These are phyloP conservation scores for Pterostichus niger DNA, from an alignment of 2,888 invertebrate genomes.

Conservation along the genomic window DNA sequence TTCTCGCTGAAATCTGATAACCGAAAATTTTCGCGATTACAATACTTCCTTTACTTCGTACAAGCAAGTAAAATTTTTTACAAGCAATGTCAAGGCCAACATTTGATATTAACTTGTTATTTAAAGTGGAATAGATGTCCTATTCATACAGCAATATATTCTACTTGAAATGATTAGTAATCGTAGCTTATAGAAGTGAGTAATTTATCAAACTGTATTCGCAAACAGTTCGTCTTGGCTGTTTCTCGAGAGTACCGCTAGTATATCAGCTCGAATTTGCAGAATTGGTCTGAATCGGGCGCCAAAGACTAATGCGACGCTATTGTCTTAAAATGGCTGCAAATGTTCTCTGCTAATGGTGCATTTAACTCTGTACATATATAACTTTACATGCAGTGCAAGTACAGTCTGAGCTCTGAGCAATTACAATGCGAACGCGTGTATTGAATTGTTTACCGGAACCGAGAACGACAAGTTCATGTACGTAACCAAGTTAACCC, in stretches of 20 bases:
- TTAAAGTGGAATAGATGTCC: too few species aligned
- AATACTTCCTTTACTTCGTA: too few species aligned
- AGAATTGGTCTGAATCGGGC: constrained; percentile 46
- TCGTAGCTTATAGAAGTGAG: too few species aligned
- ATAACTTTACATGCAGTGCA: constrained; percentile 43
- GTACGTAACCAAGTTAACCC: constrained; percentile 56
- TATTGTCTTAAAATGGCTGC: constrained; percentile 51
- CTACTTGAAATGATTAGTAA: too few species aligned
- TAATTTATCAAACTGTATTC: not conserved
- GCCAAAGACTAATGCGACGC: constrained; percentile 45
- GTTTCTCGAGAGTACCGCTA: not conserved
- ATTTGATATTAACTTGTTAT: too few species aligned
- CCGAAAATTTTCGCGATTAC: too few species aligned
- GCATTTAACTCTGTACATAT: constrained; percentile 57
- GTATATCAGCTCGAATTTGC: constrained; percentile 20
- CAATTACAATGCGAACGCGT: constrained; percentile 50
- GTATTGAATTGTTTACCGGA: constrained; percentile 58
- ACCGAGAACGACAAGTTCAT: constrained; percentile 50
- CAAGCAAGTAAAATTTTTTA: too few species aligned
- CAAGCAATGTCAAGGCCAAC: too few species aligned
- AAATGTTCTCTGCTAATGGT: constrained; percentile 43
- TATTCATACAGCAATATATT: too few species aligned
- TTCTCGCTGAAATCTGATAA: too few species aligned
- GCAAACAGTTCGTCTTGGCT: constrained; percentile 13
- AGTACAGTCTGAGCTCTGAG: constrained; percentile 26